Evolutionary conservation across 2,888 invertebrate genomes (phyloP).

Genomic region (Drosophila limbata): DNA sequence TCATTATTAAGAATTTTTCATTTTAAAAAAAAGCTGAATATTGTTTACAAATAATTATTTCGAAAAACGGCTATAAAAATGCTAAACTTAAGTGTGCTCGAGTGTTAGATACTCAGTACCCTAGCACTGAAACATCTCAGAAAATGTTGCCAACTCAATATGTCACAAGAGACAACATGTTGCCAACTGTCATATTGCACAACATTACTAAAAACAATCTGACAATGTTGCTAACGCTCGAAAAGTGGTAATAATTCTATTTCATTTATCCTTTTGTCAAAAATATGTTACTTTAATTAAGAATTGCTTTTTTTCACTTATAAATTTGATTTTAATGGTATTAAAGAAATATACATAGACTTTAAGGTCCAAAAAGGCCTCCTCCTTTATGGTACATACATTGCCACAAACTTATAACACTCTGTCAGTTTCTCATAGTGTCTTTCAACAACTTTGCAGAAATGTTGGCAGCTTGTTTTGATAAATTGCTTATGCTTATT

Average conservation of each 20-base stretch:
- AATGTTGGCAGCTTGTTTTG: conserved; percentile 33
- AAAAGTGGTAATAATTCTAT: too few species aligned
- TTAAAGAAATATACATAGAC: too few species aligned
- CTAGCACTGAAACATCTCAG: neutral
- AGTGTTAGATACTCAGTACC: neutral
- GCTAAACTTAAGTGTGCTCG: neutral
- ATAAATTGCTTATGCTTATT: conserved; percentile 43
- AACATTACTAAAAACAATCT: too few species aligned
- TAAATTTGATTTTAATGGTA: too few species aligned
- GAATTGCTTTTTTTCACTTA: too few species aligned
- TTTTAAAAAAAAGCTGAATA: neutral
- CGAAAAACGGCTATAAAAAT: neutral
- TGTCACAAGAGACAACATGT: too few species aligned
- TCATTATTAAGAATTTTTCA: too few species aligned
- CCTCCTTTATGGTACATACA: neutral
- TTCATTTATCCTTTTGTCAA: too few species aligned
- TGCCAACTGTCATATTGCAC: too few species aligned
- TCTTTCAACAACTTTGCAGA: conserved; percentile 43
- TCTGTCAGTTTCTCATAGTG: neutral
- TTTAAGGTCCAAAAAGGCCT: neutral
- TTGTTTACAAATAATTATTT: too few species aligned
- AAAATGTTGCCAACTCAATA: neutral
- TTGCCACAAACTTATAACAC: neutral
- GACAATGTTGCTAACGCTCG: too few species aligned
- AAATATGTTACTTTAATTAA: too few species aligned